Evolutionary conservation across 2,113 vertebrate species (phyloP).

Genomic region (Pelmatolapia mariae): DNA sequence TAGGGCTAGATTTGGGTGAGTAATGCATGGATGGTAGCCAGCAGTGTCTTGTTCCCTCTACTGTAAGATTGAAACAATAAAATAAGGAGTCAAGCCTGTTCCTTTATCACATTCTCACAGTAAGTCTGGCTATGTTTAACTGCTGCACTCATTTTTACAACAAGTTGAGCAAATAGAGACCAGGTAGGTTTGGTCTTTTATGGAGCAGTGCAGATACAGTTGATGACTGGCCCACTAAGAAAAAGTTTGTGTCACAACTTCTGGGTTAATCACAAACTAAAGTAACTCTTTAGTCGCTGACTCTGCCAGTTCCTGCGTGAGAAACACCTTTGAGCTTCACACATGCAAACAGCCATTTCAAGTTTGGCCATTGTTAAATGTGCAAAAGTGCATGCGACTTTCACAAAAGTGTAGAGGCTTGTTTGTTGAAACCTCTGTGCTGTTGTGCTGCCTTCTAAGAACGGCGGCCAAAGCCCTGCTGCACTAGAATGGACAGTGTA

Average conservation of each 20-base stretch:
- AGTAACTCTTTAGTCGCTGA: neutral
- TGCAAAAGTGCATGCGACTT: neutral
- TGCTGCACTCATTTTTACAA: neutral
- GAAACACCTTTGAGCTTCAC: neutral
- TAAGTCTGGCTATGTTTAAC: neutral
- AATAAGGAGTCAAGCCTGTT: neutral
- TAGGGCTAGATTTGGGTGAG: neutral
- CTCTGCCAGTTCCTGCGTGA: fast-evolving
- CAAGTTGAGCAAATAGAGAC: neutral
- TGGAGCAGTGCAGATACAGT: neutral
- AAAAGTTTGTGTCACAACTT: conserved; percentile 53
- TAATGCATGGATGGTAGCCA: neutral
- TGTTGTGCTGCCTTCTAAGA: neutral
- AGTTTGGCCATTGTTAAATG: neutral
- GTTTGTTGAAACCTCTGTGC: neutral
- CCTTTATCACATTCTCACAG: neutral
- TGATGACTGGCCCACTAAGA: conserved; percentile 48
- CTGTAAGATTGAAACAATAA: neutral
- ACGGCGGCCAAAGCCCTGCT: neutral
- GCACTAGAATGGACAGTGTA: neutral
- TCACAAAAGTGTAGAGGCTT: neutral
- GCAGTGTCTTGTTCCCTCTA: neutral
- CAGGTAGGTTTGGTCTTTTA: neutral
- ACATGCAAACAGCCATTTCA: neutral
- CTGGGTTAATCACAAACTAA: conserved; percentile 64